A percentile compares a stretch with the other conserved stretches of the same genome.
Evolutionary conservation across 2,113 vertebrate genomes (phyloP).

Genomic region (Mixornis gularis): DNA sequence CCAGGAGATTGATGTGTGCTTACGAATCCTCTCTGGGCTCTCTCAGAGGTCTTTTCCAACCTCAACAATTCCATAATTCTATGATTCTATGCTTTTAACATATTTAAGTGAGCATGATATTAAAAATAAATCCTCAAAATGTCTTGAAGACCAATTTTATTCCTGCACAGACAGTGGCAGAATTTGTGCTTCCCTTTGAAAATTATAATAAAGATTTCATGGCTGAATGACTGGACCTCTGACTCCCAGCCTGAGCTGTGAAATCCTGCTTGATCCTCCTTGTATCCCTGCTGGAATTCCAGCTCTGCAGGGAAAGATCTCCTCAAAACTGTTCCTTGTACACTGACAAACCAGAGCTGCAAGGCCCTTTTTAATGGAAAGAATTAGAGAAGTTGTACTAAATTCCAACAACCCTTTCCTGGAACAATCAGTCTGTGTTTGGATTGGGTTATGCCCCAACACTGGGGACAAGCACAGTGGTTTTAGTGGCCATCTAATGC

Average conservation of each 20-base stretch:
- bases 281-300: not conserved
- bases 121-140: not conserved
- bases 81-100: not conserved
- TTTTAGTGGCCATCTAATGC: not conserved
- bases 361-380: not conserved
- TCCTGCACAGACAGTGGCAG: not conserved
- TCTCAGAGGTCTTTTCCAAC: not conserved
- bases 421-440: not conserved
- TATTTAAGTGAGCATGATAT: not conserved
- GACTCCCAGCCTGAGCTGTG: not conserved
- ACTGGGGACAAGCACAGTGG: accelerated
- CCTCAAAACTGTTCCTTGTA: not conserved
- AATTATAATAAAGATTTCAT: not conserved
- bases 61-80: not conserved
- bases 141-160: not conserved
- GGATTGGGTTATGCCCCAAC: not conserved
- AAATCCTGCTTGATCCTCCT: not conserved
- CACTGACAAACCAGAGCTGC: not conserved
- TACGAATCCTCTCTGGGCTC: not conserved
- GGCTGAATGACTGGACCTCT: not conserved
- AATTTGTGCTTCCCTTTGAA: not conserved
- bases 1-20: not conserved
- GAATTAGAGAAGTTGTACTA: not conserved
- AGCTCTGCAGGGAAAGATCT: not conserved
- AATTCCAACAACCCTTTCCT: not conserved